Conservation (phyloP, 2,888 invertebrate genomes). For the Caenorhabditis angaria region DNA sequence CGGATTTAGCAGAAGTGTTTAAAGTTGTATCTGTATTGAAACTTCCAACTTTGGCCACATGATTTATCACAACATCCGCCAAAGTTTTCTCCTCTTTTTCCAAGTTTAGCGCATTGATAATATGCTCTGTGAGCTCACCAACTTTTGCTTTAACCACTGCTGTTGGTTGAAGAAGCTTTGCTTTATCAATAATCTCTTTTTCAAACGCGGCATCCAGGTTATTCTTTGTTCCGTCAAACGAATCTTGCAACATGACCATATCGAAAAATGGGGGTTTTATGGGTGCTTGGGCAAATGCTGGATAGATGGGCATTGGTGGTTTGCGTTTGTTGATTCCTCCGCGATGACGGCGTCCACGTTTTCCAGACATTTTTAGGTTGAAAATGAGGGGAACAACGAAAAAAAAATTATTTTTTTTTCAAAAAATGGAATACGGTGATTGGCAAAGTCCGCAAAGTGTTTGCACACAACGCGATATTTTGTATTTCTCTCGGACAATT, state of each 20-base stretch:
- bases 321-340: not conserved
- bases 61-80: conserved; percentile 8
- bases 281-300: not conserved
- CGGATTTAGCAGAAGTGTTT: conserved; percentile 31
- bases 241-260: conserved; percentile 6
- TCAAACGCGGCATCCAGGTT: conserved; percentile 7
- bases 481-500: conserved; percentile 1
- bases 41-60: conserved; percentile 22
- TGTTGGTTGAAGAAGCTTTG: conserved; percentile 17
- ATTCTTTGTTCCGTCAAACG: conserved; percentile 13
- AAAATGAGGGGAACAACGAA: too few species aligned
- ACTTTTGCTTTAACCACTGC: conserved; percentile 4
- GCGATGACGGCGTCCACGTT: not conserved
- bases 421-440: not conserved
- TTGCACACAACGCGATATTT: not conserved
- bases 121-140: conserved; percentile 12
- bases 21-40: conserved; percentile 21
- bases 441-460: not conserved
- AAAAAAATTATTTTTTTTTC: conserved; percentile 10
- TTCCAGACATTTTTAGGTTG: too few species aligned
- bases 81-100: conserved; percentile 15
- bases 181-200: conserved; percentile 21
- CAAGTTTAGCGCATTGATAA: conserved; percentile 16
- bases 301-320: not conserved
- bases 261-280: conserved; percentile 13